Percentiles rank a stretch among this genome's conserved stretches.
phyloP scores from a whole-genome alignment of 1,140 invertebrate genomes.

The Listronotus bonariensis region DNA sequence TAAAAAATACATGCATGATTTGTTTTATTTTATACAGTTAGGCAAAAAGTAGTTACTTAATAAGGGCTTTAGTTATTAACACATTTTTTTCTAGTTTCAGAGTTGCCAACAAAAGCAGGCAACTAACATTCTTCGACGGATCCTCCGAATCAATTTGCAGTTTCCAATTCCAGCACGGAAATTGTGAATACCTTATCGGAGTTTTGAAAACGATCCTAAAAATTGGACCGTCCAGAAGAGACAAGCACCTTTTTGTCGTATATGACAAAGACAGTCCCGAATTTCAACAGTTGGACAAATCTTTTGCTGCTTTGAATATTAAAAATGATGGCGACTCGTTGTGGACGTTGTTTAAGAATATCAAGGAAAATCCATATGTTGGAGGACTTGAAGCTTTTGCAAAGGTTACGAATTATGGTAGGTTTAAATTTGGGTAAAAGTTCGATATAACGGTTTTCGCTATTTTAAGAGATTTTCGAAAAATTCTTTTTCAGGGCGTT shows the following conservation, averaged over 20 bases:
- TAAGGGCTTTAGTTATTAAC: background rate
- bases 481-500: too few species aligned
- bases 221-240: constrained; percentile 69
- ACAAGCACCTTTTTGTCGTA: constrained; percentile 73
- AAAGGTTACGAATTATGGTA: constrained; percentile 76
- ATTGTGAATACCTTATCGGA: constrained; percentile 77
- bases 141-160: constrained; percentile 76
- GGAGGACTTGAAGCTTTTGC: constrained; percentile 82
- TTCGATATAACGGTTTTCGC: too few species aligned
- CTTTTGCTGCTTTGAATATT: constrained; percentile 83
- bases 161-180: constrained; percentile 85
- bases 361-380: constrained; percentile 77
- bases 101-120: constrained; percentile 68
- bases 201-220: constrained; percentile 65
- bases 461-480: too few species aligned
- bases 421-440: constrained; percentile 36
- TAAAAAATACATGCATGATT: too few species aligned
- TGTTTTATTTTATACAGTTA: too few species aligned
- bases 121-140: constrained; percentile 72
- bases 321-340: constrained; percentile 72
- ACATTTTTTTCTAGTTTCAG: constrained; percentile 59
- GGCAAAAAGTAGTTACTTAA: too few species aligned
- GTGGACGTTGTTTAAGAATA: constrained; percentile 72
- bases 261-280: constrained; percentile 65
- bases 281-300: constrained; percentile 73